These are phyloP conservation scores for Plebejus argus DNA, from an alignment of 2,888 invertebrate genomes.

Conservation along the genomic window DNA sequence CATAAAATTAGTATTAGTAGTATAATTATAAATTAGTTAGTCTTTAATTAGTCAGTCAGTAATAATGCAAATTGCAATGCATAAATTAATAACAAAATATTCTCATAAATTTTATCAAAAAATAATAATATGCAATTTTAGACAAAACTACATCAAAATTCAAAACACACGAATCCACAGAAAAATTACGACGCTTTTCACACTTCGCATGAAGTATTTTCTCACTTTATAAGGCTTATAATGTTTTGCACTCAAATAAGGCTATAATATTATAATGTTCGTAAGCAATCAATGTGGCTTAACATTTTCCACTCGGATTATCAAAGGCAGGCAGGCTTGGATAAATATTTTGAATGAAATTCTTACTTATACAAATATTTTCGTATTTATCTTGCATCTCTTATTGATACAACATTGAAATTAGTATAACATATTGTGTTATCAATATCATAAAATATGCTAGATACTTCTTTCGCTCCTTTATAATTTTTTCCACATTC, in stretches of 20 bases:
- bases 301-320: slow-evolving; percentile 13
- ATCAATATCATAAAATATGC: no score
- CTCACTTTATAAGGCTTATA: not conserved
- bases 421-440: no score
- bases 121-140: not conserved
- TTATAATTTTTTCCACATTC: no score
- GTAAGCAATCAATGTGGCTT: slow-evolving; percentile 18
- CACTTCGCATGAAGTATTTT: not conserved
- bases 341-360: slow-evolving; percentile 20
- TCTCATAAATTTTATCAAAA: no score
- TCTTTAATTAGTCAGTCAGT: no score
- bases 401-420: not conserved
- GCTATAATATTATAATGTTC: slow-evolving; percentile 16
- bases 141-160: not conserved
- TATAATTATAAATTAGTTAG: no score
- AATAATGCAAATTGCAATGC: no score
- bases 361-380: not conserved
- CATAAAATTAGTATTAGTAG: no score
- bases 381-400: not conserved
- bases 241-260: not conserved
- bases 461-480: no score
- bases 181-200: not conserved
- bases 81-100: no score
- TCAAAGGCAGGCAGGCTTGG: slow-evolving; percentile 23
- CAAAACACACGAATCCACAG: not conserved